Evolutionary conservation across 2,113 vertebrate species (phyloP).

Genomic region (Salvelinus fontinalis): DNA sequence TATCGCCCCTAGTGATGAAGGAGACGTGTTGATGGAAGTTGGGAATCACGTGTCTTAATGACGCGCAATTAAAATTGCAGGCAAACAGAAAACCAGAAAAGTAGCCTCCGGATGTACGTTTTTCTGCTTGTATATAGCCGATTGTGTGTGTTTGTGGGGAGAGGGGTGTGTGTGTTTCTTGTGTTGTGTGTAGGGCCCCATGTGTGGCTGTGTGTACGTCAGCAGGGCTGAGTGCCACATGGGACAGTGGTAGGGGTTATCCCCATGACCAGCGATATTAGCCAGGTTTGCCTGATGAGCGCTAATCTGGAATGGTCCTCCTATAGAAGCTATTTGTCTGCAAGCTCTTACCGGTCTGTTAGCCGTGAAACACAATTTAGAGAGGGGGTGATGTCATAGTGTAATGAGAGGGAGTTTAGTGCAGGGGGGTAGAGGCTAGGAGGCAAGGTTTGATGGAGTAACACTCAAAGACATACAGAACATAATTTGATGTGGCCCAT

Average conservation of each 20-base stretch:
- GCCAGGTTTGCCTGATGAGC: conserved; percentile 82
- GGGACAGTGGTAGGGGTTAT: conserved; percentile 79
- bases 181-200: conserved; percentile 50
- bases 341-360: conserved; percentile 42
- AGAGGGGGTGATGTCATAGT: conserved; percentile 50
- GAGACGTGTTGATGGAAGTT: too few relatives aligned
- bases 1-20: too few relatives aligned
- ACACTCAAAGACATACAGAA: too few relatives aligned
- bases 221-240: conserved; percentile 74
- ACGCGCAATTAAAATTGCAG: too few relatives aligned
- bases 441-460: too few relatives aligned
- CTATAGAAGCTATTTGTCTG: conserved; percentile 73
- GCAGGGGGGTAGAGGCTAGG: neutral
- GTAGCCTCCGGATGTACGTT: too few relatives aligned
- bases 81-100: too few relatives aligned
- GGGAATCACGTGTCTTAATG: too few relatives aligned
- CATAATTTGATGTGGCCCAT: neutral
- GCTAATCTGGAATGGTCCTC: conserved; percentile 82
- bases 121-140: too few relatives aligned
- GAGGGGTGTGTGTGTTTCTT: too few relatives aligned
- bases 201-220: conserved; percentile 79
- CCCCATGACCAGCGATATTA: conserved; percentile 65
- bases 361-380: conserved; percentile 68
- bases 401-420: neutral
- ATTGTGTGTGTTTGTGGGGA: too few relatives aligned